These are phyloP conservation scores for Acanthosepion pharaonis DNA, from an alignment of 2,888 invertebrate genomes.

Conservation along the genomic window DNA sequence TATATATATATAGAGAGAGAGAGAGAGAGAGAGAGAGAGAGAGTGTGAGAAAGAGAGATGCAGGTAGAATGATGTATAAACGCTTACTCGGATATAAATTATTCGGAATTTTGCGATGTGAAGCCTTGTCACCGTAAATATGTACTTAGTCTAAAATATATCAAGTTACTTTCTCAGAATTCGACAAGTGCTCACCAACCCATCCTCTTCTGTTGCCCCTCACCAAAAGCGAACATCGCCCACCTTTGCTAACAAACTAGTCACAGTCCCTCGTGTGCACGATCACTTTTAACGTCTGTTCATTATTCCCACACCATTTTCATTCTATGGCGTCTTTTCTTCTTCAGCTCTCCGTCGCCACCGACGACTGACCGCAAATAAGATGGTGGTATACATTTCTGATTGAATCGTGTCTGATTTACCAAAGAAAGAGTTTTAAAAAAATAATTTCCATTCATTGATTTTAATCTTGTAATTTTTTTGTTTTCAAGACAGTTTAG, in stretches of 20 bases:
- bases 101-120: neutral
- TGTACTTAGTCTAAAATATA: neutral
- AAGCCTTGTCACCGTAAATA: neutral
- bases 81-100: neutral
- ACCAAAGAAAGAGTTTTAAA: too few relatives aligned
- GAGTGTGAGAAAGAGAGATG: too few relatives aligned
- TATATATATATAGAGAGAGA: too few relatives aligned
- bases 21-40: too few relatives aligned
- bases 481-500: too few relatives aligned
- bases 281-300: neutral
- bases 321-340: neutral
- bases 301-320: neutral
- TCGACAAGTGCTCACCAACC: neutral
- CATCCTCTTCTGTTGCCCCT: neutral
- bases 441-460: too few relatives aligned
- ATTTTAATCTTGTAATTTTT: too few relatives aligned
- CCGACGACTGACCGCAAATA: too few relatives aligned
- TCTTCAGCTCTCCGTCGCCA: neutral
- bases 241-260: neutral
- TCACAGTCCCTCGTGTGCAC: neutral
- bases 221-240: neutral
- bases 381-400: too few relatives aligned
- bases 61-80: too few relatives aligned
- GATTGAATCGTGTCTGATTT: too few relatives aligned
- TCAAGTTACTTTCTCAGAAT: constrained; percentile 33